phyloP scores from a whole-genome alignment of 2,797 vertebrate genomes.

The Ctenochaetus hawaiiensis region DNA sequence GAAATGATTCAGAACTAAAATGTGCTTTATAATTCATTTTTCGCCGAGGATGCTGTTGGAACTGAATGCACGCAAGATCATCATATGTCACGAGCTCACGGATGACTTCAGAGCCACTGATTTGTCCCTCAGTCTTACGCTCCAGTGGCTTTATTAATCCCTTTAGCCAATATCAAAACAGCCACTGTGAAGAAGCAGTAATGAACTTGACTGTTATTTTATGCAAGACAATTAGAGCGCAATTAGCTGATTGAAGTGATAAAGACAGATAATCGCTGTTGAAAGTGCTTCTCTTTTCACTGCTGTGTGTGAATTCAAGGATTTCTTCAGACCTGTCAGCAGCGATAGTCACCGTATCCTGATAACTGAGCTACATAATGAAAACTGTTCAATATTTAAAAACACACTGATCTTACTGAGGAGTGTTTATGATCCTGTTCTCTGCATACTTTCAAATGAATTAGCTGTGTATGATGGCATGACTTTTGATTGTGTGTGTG shows the following conservation, averaged over 20 bases:
- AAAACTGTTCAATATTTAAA: conserved; percentile 52
- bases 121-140: conserved; percentile 75
- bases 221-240: conserved; percentile 76
- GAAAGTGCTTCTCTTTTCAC: conserved; percentile 74
- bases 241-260: conserved; percentile 81
- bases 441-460: conserved; percentile 66
- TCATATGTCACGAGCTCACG: conserved; percentile 67
- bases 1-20: conserved; percentile 85
- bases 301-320: conserved; percentile 67
- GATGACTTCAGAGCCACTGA: conserved; percentile 73
- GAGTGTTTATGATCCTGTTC: conserved; percentile 57
- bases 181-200: conserved; percentile 75
- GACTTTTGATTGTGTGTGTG: conserved; percentile 79
- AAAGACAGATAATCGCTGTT: conserved; percentile 73
- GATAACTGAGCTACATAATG: conserved; percentile 73
- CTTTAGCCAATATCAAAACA: conserved; percentile 80
- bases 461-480: conserved; percentile 85
- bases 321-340: conserved; percentile 76
- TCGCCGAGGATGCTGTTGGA: conserved; percentile 63
- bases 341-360: conserved; percentile 65
- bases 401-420: conserved; percentile 48
- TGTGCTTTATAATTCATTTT: conserved; percentile 73
- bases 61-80: conserved; percentile 62
- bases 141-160: conserved; percentile 74
- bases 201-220: conserved; percentile 75